Conservation (phyloP, 2,113 vertebrate species). For the Xiphorhynchus elegans region DNA sequence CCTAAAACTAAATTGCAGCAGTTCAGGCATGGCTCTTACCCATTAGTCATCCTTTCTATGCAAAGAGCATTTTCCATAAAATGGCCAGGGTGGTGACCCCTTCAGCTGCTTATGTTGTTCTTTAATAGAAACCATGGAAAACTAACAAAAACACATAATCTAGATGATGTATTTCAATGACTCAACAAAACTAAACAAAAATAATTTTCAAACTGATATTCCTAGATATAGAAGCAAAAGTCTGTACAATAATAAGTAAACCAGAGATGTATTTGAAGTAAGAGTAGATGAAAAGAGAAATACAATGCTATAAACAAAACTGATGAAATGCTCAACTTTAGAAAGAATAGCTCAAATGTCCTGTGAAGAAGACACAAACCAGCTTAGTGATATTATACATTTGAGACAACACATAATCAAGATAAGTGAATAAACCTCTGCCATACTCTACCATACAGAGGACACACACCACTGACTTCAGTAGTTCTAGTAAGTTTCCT, state of each 20-base stretch:
- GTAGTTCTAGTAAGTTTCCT: neutral
- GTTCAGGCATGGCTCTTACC: neutral
- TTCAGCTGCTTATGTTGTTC: neutral
- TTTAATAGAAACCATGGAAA: neutral
- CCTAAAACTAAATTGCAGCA: neutral
- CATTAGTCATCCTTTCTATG: neutral
- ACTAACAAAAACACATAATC: neutral
- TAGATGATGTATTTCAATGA: neutral
- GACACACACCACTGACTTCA: neutral
- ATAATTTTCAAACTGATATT: neutral
- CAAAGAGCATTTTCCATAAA: neutral
- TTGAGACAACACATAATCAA: neutral
- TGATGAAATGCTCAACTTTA: neutral
- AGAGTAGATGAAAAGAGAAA: neutral
- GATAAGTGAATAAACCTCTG: neutral
- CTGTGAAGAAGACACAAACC: neutral
- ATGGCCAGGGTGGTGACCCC: neutral
- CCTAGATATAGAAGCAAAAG: neutral
- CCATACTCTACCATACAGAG: neutral
- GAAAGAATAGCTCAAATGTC: neutral
- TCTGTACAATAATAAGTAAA: neutral
- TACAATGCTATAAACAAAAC: neutral
- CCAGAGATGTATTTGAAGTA: neutral
- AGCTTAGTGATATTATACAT: neutral
- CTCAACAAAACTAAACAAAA: neutral